Conservation (phyloP, 2,888 invertebrate genomes). For the Sesamia inferens region DNA sequence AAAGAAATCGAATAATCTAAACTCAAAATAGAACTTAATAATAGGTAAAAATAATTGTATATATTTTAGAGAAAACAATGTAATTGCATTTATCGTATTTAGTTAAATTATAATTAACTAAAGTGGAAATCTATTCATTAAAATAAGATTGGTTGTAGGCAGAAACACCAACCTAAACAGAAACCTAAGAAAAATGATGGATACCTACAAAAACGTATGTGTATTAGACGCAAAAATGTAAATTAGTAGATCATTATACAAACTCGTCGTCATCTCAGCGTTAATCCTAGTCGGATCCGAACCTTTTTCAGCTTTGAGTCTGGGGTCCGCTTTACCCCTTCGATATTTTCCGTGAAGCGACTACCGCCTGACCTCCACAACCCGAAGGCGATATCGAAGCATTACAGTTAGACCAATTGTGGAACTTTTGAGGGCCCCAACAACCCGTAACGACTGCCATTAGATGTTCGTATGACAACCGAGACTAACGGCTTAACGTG, state of each 20-base stretch:
- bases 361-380: too few relatives aligned
- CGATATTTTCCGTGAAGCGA: too few relatives aligned
- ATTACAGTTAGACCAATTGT: too few relatives aligned
- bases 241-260: not conserved
- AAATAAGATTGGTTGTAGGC: not conserved
- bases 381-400: too few relatives aligned
- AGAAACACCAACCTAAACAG: not conserved
- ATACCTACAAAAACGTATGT: not conserved
- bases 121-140: not conserved
- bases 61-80: not conserved
- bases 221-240: constrained; percentile 12
- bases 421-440: too few relatives aligned
- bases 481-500: too few relatives aligned
- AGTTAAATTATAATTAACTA: not conserved
- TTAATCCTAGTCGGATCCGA: too few relatives aligned
- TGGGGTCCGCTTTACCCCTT: too few relatives aligned
- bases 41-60: not conserved
- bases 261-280: too few relatives aligned
- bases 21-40: not conserved
- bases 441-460: too few relatives aligned
- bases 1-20: not conserved
- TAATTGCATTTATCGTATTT: not conserved
- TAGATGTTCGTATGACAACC: too few relatives aligned
- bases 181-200: not conserved
- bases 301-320: too few relatives aligned